These are phyloP conservation scores for Blastomussa wellsi DNA, from an alignment of 92 coral and sea anemone genomes.

Conservation along the genomic window DNA sequence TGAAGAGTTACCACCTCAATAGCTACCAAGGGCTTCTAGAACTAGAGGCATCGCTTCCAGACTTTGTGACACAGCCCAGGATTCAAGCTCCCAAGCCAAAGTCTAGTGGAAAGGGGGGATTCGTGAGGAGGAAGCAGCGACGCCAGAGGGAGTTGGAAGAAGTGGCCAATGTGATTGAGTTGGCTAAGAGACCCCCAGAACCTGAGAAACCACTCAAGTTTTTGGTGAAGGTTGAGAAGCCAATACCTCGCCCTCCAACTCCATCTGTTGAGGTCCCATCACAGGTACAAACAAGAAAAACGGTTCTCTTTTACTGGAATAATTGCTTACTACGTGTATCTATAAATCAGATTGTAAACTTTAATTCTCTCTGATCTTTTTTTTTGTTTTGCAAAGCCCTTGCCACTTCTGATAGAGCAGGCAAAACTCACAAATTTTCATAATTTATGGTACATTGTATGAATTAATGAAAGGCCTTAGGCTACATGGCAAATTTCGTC, in stretches of 20 bases:
- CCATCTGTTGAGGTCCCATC: slow-evolving; percentile 98
- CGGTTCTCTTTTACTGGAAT: too few species aligned
- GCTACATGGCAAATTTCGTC: too few species aligned
- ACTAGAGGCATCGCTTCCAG: slow-evolving; percentile 94
- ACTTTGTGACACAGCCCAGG: slow-evolving; percentile 95
- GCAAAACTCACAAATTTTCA: too few species aligned
- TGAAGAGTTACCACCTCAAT: slow-evolving; percentile 82
- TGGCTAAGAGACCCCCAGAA: slow-evolving; percentile 79
- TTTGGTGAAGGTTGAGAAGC: slow-evolving; percentile 96
- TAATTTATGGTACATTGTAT: too few species aligned
- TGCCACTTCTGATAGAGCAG: too few species aligned
- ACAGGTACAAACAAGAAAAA: slow-evolving; percentile 71
- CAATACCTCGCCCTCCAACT: slow-evolving; percentile 97
- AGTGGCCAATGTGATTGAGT: slow-evolving; percentile 87
- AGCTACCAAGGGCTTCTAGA: slow-evolving; percentile 93
- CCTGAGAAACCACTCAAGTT: slow-evolving; percentile 83
- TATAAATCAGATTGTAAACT: too few species aligned
- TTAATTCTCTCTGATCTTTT: too few species aligned
- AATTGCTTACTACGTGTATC: too few species aligned
- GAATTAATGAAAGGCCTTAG: too few species aligned
- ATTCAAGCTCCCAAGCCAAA: slow-evolving; percentile 98
- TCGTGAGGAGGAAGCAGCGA: slow-evolving; percentile 91
- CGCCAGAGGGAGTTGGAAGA: slow-evolving; percentile 94
- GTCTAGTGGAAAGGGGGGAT: slow-evolving; percentile 86
- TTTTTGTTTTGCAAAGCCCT: too few species aligned